A percentile compares a stretch with the other conserved stretches of the same genome.
These are phyloP conservation scores for Bubo bubo DNA, from an alignment of 2,113 vertebrate species.

Conservation along the genomic window DNA sequence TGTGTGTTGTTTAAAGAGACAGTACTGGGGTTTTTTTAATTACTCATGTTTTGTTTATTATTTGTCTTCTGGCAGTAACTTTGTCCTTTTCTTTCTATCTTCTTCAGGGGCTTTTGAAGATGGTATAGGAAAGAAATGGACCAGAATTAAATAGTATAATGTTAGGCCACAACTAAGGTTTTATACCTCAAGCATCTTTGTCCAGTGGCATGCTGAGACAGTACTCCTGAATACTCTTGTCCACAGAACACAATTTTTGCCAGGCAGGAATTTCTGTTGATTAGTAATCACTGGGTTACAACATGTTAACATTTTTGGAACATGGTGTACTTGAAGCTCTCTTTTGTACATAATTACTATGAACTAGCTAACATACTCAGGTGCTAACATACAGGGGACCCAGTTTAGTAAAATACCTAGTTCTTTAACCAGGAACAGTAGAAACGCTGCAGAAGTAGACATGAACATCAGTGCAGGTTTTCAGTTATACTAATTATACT, in stretches of 20 bases:
- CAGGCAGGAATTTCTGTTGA: not conserved
- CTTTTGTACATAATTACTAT: not conserved
- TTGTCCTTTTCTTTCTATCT: not conserved
- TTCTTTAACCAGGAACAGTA: not conserved
- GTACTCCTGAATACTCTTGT: not conserved
- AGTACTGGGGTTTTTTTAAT: rapidly evolving
- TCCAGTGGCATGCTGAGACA: not conserved
- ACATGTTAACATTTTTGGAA: not conserved
- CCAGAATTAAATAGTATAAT: not conserved
- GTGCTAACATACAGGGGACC: not conserved
- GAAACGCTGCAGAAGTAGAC: not conserved
- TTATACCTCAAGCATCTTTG: not conserved
- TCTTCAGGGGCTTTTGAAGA: not conserved
- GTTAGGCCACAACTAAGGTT: not conserved
- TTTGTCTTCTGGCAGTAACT: not conserved
- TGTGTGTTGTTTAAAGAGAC: not conserved
- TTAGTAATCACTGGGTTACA: not conserved
- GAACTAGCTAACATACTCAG: not conserved
- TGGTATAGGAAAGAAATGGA: not conserved
- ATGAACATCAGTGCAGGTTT: not conserved
- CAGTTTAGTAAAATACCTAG: not conserved
- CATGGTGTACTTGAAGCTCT: not conserved
- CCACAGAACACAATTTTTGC: not conserved
- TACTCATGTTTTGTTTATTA: not conserved
- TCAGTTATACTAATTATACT: not conserved